phyloP scores from a whole-genome alignment of 2,113 vertebrate species.

The Lates calcarifer region DNA sequence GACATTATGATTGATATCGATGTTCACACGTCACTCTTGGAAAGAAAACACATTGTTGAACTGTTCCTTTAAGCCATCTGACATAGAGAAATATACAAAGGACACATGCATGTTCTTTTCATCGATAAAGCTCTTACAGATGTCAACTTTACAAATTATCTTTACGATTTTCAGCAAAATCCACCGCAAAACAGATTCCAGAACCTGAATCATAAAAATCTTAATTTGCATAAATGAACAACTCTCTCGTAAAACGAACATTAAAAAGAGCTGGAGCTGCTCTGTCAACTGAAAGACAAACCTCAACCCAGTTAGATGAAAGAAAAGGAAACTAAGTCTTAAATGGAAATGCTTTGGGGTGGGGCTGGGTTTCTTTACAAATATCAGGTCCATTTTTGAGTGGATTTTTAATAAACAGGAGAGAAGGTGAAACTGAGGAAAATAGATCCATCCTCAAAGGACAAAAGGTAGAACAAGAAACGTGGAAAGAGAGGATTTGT shows the following conservation, averaged over 20 bases:
- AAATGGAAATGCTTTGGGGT: background rate
- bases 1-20: background rate
- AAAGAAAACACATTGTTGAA: slow-evolving; percentile 24
- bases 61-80: slow-evolving; percentile 28
- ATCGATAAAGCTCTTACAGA: background rate
- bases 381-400: background rate
- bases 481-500: background rate
- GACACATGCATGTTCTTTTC: slow-evolving; percentile 7
- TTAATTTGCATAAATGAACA: background rate
- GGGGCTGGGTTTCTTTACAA: background rate
- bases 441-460: background rate
- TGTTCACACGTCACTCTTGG: background rate
- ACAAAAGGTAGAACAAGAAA: slow-evolving; percentile 8
- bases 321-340: background rate
- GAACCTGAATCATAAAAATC: background rate
- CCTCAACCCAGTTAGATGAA: background rate
- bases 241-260: background rate
- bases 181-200: slow-evolving; percentile 45
- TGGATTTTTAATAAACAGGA: slow-evolving; percentile 15
- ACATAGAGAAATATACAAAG: slow-evolving; percentile 21
- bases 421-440: slow-evolving; percentile 8
- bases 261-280: background rate
- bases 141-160: background rate
- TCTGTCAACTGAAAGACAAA: background rate
- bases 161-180: slow-evolving; percentile 23